These are phyloP conservation scores for Brachionus koreanus DNA, from an alignment of 1,140 invertebrate genomes.

Conservation along the genomic window DNA sequence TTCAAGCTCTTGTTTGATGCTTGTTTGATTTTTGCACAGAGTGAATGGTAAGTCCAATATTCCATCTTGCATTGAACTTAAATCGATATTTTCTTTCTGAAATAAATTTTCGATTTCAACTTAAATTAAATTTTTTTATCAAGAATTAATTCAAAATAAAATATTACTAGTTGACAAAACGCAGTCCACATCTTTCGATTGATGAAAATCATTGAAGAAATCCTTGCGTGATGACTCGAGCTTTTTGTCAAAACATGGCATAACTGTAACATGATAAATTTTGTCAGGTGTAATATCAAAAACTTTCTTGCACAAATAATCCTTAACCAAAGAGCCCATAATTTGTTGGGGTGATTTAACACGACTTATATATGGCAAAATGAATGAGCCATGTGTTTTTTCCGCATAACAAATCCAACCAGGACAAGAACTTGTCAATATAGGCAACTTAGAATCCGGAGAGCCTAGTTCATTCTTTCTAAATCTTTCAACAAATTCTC, in stretches of 20 bases:
- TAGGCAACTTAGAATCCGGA: neutral
- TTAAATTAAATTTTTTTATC: no score
- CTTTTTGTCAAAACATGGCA: constrained; percentile 99
- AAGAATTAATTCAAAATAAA: no score
- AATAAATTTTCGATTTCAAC: constrained; percentile 37
- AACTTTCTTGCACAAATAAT: constrained; percentile 65
- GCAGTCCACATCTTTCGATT: constrained; percentile 86
- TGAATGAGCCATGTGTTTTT: constrained; percentile 85
- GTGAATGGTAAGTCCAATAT: constrained; percentile 14
- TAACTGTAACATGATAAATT: constrained; percentile 88
- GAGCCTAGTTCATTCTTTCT: constrained; percentile 54
- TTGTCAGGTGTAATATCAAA: constrained; percentile 59
- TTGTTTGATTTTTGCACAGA: neutral
- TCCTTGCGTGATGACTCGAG: constrained; percentile 89
- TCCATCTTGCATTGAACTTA: constrained; percentile 9
- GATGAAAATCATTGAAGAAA: constrained; percentile 68
- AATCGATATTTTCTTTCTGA: constrained; percentile 25
- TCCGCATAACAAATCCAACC: constrained; percentile 99
- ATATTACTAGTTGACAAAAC: constrained; percentile 60
- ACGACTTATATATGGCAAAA: constrained; percentile 81
- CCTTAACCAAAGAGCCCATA: constrained; percentile 85
- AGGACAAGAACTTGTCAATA: constrained; percentile 53
- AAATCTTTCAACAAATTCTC: constrained; percentile 79
- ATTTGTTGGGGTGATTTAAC: constrained; percentile 93
- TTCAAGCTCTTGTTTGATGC: constrained; percentile 47